phyloP scores from a whole-genome alignment of 2,797 vertebrate genomes.

The Mormyrus proboscirostris region DNA sequence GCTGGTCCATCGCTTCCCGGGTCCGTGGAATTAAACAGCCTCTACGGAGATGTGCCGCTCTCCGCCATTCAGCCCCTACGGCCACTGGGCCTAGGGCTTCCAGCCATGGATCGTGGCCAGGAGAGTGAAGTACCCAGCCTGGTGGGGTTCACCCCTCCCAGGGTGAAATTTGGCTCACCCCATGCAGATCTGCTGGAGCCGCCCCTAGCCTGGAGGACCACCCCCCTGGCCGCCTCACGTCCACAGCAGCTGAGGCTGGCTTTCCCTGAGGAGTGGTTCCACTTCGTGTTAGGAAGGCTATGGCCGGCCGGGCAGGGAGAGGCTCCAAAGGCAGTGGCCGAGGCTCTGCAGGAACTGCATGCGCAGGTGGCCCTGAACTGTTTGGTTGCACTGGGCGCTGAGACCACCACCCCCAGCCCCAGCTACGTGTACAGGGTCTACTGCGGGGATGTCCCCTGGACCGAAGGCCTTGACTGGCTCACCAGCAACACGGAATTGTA shows the following conservation, averaged over 20 bases:
- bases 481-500: conserved; percentile 82
- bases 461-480: conserved; percentile 84
- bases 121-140: conserved; percentile 44
- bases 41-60: conserved; percentile 62
- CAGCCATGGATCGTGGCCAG: conserved; percentile 72
- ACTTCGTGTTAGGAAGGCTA: conserved; percentile 72
- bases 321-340: conserved; percentile 65
- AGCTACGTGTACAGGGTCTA: conserved; percentile 84
- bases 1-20: conserved; percentile 76
- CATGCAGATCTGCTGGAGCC: conserved; percentile 75
- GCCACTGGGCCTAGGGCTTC: conserved; percentile 71
- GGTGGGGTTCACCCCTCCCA: conserved; percentile 45
- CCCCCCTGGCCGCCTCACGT: conserved; percentile 65
- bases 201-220: conserved; percentile 77
- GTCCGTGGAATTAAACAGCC: conserved; percentile 73
- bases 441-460: conserved; percentile 83
- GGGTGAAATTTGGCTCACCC: conserved; percentile 72
- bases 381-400: conserved; percentile 77
- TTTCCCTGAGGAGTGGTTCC: conserved; percentile 93
- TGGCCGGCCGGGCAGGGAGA: conserved; percentile 69
- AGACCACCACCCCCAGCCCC: conserved; percentile 73
- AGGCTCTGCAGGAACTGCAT: conserved; percentile 77
- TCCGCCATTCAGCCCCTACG: conserved; percentile 69
- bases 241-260: conserved; percentile 70
- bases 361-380: conserved; percentile 76